Evolutionary conservation across 2,113 vertebrate genomes (phyloP), one percentile per base, ranked within the genome.

Genomic region (Scomber scombrus): DNA sequence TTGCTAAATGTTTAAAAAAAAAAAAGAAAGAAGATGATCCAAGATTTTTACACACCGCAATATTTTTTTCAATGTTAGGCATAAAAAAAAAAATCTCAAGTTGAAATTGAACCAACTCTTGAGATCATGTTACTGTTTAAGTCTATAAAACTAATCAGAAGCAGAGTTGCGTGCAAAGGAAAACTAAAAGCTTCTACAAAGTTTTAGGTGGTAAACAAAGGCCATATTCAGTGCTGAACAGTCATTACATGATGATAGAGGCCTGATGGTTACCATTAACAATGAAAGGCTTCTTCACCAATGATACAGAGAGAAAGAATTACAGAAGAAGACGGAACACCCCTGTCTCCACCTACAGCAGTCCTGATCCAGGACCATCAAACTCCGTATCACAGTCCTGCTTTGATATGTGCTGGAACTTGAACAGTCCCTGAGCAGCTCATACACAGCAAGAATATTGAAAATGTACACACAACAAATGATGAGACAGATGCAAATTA

Each of bases 141-240:
- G 10, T 43, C 62, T 50, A n/a, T 60, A 9, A 23, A 57, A 52
- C 31, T 65, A 52, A 70, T 64, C 21, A 15, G 50, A 50, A 68
- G 75, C 40, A 55, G 73, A 57, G 57, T 3, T 43, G 43, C 40
- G 58, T 50, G 43, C 56, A 61, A 58, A 54, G 34, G 15, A 23
- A 40, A 26, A 66, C 51, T 6, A 64, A 50, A 71, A 46, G 12
- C 13, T 19, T 21, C 11, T 46, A 31, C 46, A 10, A 2, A 18
- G 34, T 52, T 54, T 60, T 15, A 65, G 21, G 29, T 56, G 63
- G 50, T 63, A 50, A 67, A 64, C 75, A 23, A 26, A 61, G 56
- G 23, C 8, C 55, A 26, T 3, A 23, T 23, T 12, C 15, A 61
- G 15, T 11, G 5, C 61, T 65, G 11, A 40, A 13, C 52, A 7